These are phyloP conservation scores for Hylaeus volcanicus DNA, from an alignment of 1,140 invertebrate genomes.

Conservation along the genomic window DNA sequence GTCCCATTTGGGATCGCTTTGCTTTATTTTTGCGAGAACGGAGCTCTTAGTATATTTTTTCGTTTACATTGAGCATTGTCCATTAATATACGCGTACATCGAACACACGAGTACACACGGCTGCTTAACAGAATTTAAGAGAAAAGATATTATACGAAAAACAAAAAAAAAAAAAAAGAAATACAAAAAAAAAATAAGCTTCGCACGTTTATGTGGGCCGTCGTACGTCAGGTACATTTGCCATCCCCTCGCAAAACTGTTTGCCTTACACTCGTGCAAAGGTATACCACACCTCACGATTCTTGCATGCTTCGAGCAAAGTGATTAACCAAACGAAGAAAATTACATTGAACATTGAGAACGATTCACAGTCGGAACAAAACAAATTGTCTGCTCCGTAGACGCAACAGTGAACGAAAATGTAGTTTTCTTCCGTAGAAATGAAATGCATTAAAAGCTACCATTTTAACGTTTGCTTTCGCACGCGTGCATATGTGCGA, in stretches of 20 bases:
- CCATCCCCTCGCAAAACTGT: slow-evolving; percentile 51
- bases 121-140: slow-evolving; percentile 33
- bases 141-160: no score
- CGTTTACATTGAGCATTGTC: slow-evolving; percentile 26
- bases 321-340: slow-evolving; percentile 20
- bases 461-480: neutral
- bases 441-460: neutral
- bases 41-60: slow-evolving; percentile 20
- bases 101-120: slow-evolving; percentile 32
- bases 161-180: slow-evolving; percentile 11
- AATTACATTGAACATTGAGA: neutral
- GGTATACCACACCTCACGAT: slow-evolving; percentile 50
- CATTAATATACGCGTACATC: slow-evolving; percentile 49
- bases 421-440: neutral
- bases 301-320: slow-evolving; percentile 40
- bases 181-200: slow-evolving; percentile 51
- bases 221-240: slow-evolving; percentile 74
- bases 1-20: slow-evolving; percentile 35
- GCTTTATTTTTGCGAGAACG: slow-evolving; percentile 14
- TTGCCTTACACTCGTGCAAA: slow-evolving; percentile 46
- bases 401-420: neutral
- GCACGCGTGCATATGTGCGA: slow-evolving; percentile 13
- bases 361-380: neutral
- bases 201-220: slow-evolving; percentile 71
- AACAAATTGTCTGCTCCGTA: neutral